Conservation (phyloP, 1,140 invertebrate genomes). For the Pristionchus pacificus region DNA sequence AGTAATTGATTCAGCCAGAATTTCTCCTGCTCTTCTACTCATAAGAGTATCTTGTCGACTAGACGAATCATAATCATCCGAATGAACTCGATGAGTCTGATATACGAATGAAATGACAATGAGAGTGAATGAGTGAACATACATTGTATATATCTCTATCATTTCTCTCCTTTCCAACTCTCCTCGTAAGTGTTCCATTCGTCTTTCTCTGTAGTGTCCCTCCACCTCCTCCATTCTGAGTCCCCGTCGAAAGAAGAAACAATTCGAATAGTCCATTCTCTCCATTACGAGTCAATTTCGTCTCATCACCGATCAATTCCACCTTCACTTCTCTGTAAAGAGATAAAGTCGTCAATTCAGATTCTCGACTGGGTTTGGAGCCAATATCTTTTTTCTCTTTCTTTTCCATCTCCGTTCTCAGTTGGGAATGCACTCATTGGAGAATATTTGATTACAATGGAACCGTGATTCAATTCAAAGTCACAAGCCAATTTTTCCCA, state of each 20-base stretch:
- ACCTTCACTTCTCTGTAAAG: constrained; percentile 45
- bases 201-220: constrained; percentile 15
- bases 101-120: too few species aligned
- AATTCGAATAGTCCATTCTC: constrained; percentile 34
- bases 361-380: too few species aligned
- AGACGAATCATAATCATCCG: background rate
- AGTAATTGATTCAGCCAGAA: constrained; percentile 46
- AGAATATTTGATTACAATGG: too few species aligned
- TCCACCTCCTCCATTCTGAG: constrained; percentile 18
- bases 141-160: constrained; percentile 18
- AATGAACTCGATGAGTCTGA: background rate
- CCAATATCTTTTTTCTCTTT: too few species aligned
- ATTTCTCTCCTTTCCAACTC: constrained; percentile 8
- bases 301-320: constrained; percentile 33
- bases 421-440: too few species aligned
- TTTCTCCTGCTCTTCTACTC: constrained; percentile 48
- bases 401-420: too few species aligned
- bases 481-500: too few species aligned
- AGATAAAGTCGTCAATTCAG: too few species aligned
- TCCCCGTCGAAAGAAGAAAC: constrained; percentile 36
- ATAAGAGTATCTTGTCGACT: constrained; percentile 35
- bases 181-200: too few species aligned
- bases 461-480: too few species aligned
- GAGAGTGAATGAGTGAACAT: too few species aligned
- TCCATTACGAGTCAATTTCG: constrained; percentile 26